Base-by-base conservation (phyloP, 2,113 vertebrate genomes). In the Notarius lentiginosus region DNA sequence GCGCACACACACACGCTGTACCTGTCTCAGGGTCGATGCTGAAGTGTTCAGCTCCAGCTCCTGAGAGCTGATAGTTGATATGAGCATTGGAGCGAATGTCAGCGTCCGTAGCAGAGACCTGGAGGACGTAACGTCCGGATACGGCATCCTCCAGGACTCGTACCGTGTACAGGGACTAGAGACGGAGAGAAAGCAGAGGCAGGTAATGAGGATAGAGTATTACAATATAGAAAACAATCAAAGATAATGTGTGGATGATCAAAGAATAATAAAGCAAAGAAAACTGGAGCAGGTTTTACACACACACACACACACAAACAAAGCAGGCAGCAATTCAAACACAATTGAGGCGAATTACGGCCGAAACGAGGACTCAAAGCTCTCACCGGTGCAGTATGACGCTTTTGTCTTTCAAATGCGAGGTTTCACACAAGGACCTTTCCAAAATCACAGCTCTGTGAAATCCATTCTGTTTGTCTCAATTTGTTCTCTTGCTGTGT, bases 51-150 rank as follows among this genome's bases (percentile, higher is more conserved):
- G 97, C 95, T 88, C 97, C 97, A 7, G 92, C 83, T 91, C 98
- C 98, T 82, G 95, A 94, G 72, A 99, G 92, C 0, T 96, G 96
- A 1, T 96, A 99, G 85, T 95, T 96, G 87, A 99, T 96, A 91
- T 98, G 97, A 65, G 97, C 97, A 0, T 99, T 99, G 88, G 98
- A 98, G 90, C 97, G 97, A 90, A 99, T 98, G 92, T 99, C 98
- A 51, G 96, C 96, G 6, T 99, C 98, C 17, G 94, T 95, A 27
- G 98, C 98, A 14, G 96, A 97, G 18, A 98, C 95, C 90, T 99
- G 98, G 89, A 97, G 90, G 88, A 99, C 94, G 90, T 98, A 91
- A 87, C 97, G 96, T 79, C 97, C 97, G 10, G 96, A 94, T 73
- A 94, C 93, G 17, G 95, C 91, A 73, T 99, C 97, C 92, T 99